phyloP scores from a whole-genome alignment of 2,113 vertebrate species.

The Cebus imitator region DNA sequence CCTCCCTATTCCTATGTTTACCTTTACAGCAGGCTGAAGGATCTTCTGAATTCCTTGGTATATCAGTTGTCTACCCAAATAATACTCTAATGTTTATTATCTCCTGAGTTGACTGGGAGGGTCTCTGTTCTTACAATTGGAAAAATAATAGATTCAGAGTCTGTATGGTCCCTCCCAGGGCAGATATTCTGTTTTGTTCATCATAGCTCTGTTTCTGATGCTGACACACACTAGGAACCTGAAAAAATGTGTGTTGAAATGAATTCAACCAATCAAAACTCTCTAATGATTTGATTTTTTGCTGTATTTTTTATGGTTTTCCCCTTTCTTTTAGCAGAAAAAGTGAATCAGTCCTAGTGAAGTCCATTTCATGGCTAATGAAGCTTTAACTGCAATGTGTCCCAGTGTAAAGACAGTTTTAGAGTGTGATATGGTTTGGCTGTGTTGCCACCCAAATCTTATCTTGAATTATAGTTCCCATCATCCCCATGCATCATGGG shows the following conservation, averaged over 20 bases:
- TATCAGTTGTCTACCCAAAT: not conserved
- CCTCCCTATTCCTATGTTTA: not conserved
- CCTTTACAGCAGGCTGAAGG: not conserved
- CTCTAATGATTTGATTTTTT: not conserved
- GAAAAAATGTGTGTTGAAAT: not conserved
- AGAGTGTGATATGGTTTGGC: not conserved
- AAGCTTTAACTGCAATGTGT: not conserved
- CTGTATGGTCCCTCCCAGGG: not conserved
- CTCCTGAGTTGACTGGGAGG: not conserved
- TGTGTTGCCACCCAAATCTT: too few relatives aligned
- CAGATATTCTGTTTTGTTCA: not conserved
- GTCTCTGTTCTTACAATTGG: not conserved
- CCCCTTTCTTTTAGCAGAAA: slow-evolving; percentile 3
- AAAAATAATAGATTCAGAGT: not conserved
- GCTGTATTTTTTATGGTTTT: not conserved
- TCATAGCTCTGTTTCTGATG: not conserved
- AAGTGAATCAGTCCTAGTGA: not conserved
- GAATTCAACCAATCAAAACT: not conserved
- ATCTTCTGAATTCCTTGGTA: not conserved
- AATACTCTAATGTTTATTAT: not conserved
- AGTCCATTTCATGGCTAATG: not conserved
- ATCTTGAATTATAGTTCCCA: too few relatives aligned
- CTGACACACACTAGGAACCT: not conserved
- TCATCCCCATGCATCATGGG: too few relatives aligned
- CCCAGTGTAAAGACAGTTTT: not conserved